These are phyloP conservation scores for Rana temporaria DNA, from an alignment of 2,113 vertebrate genomes.

Conservation along the genomic window DNA sequence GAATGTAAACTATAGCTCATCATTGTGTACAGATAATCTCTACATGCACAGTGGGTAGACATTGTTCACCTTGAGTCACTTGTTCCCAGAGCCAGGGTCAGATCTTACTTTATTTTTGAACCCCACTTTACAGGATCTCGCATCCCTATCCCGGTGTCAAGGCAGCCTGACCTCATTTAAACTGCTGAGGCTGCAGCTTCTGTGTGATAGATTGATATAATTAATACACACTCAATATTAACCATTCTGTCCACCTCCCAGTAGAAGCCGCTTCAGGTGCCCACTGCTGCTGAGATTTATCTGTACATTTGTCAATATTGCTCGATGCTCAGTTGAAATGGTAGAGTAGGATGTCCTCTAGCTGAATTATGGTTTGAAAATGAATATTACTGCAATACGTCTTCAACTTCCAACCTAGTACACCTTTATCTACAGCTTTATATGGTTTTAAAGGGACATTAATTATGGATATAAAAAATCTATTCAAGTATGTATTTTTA, in stretches of 20 bases:
- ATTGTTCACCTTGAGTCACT: background rate
- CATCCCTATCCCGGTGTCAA: constrained; percentile 14
- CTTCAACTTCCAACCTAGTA: background rate
- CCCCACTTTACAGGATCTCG: background rate
- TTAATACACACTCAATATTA: constrained; percentile 40
- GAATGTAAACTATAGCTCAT: background rate
- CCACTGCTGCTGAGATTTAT: constrained; percentile 9
- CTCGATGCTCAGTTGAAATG: background rate
- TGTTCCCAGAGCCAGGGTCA: background rate
- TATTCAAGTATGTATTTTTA: background rate
- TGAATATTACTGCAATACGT: background rate
- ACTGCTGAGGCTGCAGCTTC: constrained; percentile 40
- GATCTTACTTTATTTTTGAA: background rate
- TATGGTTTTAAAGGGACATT: too few species aligned
- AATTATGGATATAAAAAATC: background rate
- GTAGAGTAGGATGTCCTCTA: background rate
- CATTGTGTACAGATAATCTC: background rate
- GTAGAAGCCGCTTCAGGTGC: constrained; percentile 9
- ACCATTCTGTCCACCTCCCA: background rate
- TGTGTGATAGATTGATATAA: constrained; percentile 48
- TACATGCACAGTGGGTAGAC: background rate
- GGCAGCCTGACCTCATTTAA: constrained; percentile 27
- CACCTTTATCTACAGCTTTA: background rate
- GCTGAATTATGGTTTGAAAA: too few species aligned
- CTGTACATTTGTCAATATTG: constrained; percentile 8